Conservation (phyloP, 2,888 invertebrate species). For the Cheiracanthium punctorium region DNA sequence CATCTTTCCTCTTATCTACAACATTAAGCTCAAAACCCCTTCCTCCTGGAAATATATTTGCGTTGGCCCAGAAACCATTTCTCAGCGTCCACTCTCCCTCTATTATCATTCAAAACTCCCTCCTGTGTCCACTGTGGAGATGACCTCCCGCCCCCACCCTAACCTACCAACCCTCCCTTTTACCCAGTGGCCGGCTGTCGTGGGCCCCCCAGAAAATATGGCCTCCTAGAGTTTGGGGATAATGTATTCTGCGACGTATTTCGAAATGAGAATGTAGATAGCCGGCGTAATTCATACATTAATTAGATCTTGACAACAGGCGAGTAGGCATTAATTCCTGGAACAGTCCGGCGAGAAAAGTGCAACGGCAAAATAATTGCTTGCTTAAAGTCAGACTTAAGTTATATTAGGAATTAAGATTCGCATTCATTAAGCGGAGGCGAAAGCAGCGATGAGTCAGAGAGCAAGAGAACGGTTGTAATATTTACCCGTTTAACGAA, state of each 20-base stretch:
- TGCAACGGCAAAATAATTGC: not conserved
- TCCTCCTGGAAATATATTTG: not conserved
- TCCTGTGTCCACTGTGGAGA: not conserved
- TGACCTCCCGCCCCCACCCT: not conserved
- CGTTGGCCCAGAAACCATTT: not conserved
- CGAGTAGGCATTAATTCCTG: constrained; percentile 1
- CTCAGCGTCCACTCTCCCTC: not conserved
- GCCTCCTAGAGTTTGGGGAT: not conserved
- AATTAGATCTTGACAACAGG: constrained; percentile 2
- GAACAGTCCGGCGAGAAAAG: not conserved
- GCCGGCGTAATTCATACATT: constrained; percentile 10
- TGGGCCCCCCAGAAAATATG: not conserved
- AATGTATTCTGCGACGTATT: constrained; percentile 3
- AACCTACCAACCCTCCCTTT: not conserved
- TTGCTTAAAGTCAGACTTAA: not conserved
- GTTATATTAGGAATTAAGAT: not conserved
- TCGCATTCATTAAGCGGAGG: not conserved
- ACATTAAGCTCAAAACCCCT: not conserved
- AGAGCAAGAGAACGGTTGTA: too few relatives aligned
- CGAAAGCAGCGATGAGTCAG: too few relatives aligned
- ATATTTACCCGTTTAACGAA: too few relatives aligned
- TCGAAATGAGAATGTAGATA: not conserved
- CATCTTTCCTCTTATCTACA: not conserved
- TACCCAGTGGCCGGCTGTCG: not conserved
- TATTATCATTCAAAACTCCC: not conserved